Conservation (phyloP, 2,113 vertebrate species). For the Colaptes auratus region DNA sequence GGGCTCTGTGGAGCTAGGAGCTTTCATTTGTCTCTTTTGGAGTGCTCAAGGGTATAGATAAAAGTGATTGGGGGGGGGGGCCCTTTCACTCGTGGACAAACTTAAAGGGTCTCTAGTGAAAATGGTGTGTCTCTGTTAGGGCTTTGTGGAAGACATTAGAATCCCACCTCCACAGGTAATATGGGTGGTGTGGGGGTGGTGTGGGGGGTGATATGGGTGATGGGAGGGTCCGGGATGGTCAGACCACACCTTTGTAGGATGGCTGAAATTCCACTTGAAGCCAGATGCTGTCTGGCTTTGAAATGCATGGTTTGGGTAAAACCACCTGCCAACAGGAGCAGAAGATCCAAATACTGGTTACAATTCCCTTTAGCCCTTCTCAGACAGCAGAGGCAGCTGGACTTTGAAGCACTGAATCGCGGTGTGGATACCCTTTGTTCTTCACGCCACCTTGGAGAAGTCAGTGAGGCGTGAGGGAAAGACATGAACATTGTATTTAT, state of each 20-base stretch:
- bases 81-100: background rate
- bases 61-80: background rate
- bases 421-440: background rate
- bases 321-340: background rate
- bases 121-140: background rate
- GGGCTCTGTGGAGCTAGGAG: background rate
- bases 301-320: background rate
- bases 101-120: background rate
- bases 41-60: background rate
- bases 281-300: background rate
- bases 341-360: background rate
- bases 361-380: background rate
- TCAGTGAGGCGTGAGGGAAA: background rate
- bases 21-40: background rate
- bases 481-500: slow-evolving; percentile 36
- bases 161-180: rapidly evolving
- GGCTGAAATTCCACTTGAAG: background rate
- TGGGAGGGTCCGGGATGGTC: background rate
- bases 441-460: background rate
- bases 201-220: background rate
- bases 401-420: background rate
- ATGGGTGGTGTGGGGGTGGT: background rate
- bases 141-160: background rate
- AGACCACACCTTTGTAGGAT: background rate
- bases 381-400: background rate